A percentile compares a stretch with the other conserved stretches of the same genome.
Evolutionary conservation across 2,113 vertebrate species (phyloP).

Genomic region (Apodemus speciosus): DNA sequence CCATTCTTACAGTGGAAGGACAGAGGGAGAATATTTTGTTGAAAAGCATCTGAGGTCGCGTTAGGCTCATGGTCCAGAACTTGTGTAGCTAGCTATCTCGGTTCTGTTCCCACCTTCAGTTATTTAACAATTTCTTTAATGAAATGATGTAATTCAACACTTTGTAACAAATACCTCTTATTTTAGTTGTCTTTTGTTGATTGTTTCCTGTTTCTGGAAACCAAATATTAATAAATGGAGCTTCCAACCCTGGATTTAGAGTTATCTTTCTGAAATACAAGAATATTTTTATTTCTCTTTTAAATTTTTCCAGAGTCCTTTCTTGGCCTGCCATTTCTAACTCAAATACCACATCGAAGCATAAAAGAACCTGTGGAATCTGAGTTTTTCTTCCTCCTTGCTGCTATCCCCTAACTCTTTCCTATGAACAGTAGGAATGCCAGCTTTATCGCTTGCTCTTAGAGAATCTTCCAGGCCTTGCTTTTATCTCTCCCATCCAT

Average conservation of each 20-base stretch:
- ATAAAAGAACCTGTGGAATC: background rate
- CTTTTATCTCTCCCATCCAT: background rate
- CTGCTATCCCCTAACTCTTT: background rate
- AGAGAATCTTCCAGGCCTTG: background rate
- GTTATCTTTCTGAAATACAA: slow-evolving; percentile 30
- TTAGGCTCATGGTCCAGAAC: background rate
- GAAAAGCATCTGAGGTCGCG: background rate
- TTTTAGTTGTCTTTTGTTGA: background rate
- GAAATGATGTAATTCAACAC: background rate
- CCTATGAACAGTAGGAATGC: background rate
- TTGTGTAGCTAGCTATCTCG: background rate
- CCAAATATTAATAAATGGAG: background rate
- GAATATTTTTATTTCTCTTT: background rate
- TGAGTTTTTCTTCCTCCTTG: background rate
- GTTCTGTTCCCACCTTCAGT: background rate
- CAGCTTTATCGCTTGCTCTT: background rate
- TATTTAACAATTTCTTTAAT: slow-evolving; percentile 6
- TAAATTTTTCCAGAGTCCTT: background rate
- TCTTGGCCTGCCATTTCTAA: background rate
- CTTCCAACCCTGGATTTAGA: background rate
- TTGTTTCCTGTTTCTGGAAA: background rate
- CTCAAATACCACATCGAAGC: background rate
- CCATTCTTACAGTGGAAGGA: background rate
- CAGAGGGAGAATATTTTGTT: background rate
- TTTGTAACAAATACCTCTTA: background rate